Evolutionary conservation across 2,888 invertebrate species (phyloP).

Genomic region (Allacma fusca): DNA sequence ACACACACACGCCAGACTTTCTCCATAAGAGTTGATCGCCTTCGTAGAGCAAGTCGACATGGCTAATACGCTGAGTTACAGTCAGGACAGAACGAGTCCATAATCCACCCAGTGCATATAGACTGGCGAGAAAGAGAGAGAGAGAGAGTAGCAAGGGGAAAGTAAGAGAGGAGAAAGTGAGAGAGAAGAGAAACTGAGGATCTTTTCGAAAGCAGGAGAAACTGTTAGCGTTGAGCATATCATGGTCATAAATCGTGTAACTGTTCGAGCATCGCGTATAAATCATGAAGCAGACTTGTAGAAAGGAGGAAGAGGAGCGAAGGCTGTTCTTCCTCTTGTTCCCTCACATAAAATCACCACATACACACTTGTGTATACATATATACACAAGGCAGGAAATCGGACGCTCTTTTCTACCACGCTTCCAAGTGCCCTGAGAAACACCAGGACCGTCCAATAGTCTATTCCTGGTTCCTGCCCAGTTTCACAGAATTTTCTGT

Average conservation of each 20-base stretch:
- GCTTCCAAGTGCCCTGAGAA: too few relatives aligned
- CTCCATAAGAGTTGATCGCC: slow-evolving; percentile 21
- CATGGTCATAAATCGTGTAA: slow-evolving; percentile 59
- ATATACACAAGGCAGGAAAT: too few relatives aligned
- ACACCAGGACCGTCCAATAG: too few relatives aligned
- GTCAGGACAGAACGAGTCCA: slow-evolving; percentile 22
- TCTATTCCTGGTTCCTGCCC: too few relatives aligned
- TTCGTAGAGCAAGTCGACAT: slow-evolving; percentile 31
- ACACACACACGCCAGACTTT: neutral
- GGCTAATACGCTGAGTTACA: slow-evolving; percentile 27
- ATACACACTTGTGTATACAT: slow-evolving; percentile 1
- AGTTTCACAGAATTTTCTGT: too few relatives aligned
- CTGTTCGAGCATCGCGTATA: slow-evolving; percentile 60
- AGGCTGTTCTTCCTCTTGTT: slow-evolving; percentile 31
- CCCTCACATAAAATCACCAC: slow-evolving; percentile 7
- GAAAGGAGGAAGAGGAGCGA: slow-evolving; percentile 23
- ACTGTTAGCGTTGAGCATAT: slow-evolving; percentile 57
- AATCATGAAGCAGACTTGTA: slow-evolving; percentile 53
- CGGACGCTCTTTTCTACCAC: too few relatives aligned
- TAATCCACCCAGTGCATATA: slow-evolving; percentile 16
- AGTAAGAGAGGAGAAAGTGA: slow-evolving; percentile 22
- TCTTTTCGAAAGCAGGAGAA: slow-evolving; percentile 14
- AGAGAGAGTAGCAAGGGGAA: neutral
- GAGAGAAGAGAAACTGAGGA: neutral
- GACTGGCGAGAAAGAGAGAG: slow-evolving; percentile 2